A percentile compares a stretch with the other conserved stretches of the same genome.
Conservation (phyloP, 2,113 vertebrate species). For the Cavia porcellus region DNA sequence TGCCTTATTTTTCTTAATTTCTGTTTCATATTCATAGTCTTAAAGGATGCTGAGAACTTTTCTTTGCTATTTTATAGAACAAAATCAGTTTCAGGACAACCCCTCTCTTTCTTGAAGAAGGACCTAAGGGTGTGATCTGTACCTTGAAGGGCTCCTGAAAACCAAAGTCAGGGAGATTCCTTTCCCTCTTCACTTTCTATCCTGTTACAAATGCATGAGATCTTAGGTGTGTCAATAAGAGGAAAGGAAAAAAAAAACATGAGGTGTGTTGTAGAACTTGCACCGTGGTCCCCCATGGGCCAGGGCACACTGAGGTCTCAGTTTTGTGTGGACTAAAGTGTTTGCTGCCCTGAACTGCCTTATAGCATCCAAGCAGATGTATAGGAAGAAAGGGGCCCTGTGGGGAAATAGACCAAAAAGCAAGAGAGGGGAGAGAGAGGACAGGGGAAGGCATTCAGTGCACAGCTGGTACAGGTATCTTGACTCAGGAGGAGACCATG, state of each 20-base stretch:
- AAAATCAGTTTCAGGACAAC: not conserved
- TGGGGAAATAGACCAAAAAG: not conserved
- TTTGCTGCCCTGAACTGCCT: not conserved
- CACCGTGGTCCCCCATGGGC: not conserved
- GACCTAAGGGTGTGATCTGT: no score
- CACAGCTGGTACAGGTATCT: not conserved
- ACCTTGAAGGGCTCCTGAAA: not conserved
- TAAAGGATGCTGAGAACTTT: not conserved
- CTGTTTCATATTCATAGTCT: not conserved
- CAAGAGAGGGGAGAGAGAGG: not conserved
- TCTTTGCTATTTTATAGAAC: not conserved
- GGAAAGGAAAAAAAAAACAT: not conserved
- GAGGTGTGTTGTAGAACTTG: not conserved
- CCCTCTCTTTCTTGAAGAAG: not conserved
- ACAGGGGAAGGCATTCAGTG: not conserved
- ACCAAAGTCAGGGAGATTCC: not conserved
- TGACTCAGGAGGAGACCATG: not conserved
- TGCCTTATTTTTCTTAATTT: not conserved
- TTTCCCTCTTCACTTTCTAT: not conserved
- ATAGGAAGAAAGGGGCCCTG: not conserved
- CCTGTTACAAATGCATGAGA: not conserved
- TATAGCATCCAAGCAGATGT: not conserved
- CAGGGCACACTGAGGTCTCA: not conserved
- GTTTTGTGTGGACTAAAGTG: not conserved
- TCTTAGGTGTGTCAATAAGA: accelerated